phyloP scores from a whole-genome alignment of 1,140 invertebrate genomes.

The Sitophilus oryzae region DNA sequence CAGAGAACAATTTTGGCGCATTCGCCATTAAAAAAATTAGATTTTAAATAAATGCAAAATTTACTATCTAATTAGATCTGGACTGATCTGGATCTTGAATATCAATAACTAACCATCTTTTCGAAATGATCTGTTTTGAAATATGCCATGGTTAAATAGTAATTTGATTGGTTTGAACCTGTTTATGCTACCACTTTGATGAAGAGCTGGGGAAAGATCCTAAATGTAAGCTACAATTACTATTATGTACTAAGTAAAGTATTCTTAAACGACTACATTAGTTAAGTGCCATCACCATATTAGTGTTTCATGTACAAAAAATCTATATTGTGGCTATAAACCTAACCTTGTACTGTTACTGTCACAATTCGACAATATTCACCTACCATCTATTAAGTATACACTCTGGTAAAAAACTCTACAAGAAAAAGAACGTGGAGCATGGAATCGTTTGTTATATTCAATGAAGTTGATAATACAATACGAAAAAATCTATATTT shows the following conservation, averaged over 20 bases:
- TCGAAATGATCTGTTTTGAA: conserved; percentile 22
- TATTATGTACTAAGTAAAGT: conserved; percentile 38
- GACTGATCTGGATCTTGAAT: too few species aligned
- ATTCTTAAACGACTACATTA: conserved; percentile 27
- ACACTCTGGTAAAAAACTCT: conserved; percentile 29
- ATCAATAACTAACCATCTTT: too few species aligned
- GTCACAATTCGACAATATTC: conserved; percentile 30
- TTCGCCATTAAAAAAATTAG: too few species aligned
- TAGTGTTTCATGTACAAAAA: conserved; percentile 43
- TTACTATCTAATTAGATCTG: too few species aligned
- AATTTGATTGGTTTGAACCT: conserved; percentile 37
- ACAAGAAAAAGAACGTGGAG: conserved; percentile 16
- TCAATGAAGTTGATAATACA: not conserved
- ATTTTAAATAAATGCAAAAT: too few species aligned
- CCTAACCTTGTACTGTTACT: conserved; percentile 42
- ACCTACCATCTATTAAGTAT: conserved; percentile 36
- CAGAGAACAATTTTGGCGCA: too few species aligned
- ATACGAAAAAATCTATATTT: not conserved
- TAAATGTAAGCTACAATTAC: conserved; percentile 35
- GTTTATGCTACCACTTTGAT: conserved; percentile 41
- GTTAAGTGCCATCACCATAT: conserved; percentile 42
- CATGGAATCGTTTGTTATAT: conserved; percentile 5
- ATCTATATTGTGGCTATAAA: conserved; percentile 39
- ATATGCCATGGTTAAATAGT: conserved; percentile 31
- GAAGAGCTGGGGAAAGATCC: conserved; percentile 30